Conservation (phyloP, 1,140 invertebrate species). For the Pachyrhynchus sulphureomaculatus region DNA sequence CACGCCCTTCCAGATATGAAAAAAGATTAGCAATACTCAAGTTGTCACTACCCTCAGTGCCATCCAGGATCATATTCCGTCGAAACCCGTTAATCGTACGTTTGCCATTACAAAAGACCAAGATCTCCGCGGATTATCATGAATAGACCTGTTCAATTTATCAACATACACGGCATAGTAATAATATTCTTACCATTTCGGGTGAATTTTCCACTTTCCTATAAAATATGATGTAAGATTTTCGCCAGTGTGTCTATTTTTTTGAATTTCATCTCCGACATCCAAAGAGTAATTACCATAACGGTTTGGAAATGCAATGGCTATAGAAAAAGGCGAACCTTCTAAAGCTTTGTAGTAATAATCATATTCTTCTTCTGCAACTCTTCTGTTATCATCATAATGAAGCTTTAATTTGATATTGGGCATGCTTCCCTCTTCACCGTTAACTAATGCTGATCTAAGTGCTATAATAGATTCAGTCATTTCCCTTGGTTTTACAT, state of each 20-base stretch:
- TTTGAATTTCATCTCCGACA: constrained; percentile 68
- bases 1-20: no score
- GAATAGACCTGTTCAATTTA: no score
- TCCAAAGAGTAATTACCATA: constrained; percentile 78
- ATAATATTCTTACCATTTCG: constrained; percentile 68
- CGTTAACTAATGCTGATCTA: constrained; percentile 72
- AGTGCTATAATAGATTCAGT: constrained; percentile 57
- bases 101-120: no score
- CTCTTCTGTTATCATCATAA: constrained; percentile 79
- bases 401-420: constrained; percentile 74
- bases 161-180: background rate
- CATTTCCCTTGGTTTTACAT: constrained; percentile 54
- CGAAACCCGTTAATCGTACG: no score
- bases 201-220: constrained; percentile 83
- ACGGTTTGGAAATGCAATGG: constrained; percentile 73
- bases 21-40: no score
- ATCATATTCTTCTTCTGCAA: constrained; percentile 75
- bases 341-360: constrained; percentile 81
- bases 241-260: constrained; percentile 64
- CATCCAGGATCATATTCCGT: no score
- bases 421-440: constrained; percentile 64
- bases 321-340: constrained; percentile 84
- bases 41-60: no score
- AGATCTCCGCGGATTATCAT: no score
- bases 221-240: constrained; percentile 68